phyloP scores from a whole-genome alignment of 2,113 vertebrate genomes.

The Lucifuga dentata region DNA sequence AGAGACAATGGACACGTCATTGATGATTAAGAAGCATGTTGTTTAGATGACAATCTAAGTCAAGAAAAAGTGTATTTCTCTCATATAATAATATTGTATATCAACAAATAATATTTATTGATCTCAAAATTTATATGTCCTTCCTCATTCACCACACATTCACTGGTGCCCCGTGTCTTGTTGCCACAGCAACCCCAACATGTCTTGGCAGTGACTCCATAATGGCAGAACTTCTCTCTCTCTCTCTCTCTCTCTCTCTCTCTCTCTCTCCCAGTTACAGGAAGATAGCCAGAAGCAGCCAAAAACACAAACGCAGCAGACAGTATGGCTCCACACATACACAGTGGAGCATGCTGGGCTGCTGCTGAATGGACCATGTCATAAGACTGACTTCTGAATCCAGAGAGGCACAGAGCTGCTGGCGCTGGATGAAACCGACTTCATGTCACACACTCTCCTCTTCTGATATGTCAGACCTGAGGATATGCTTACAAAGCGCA shows the following conservation, averaged over 20 bases:
- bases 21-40: not conserved
- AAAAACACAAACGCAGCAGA: slow-evolving; percentile 69
- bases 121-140: slow-evolving; percentile 15
- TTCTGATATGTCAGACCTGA: slow-evolving; percentile 43
- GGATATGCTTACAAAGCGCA: slow-evolving; percentile 51
- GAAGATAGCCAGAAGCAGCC: slow-evolving; percentile 54
- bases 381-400: slow-evolving; percentile 59
- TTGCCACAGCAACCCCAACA: slow-evolving; percentile 70
- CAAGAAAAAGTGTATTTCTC: too few species aligned
- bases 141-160: slow-evolving; percentile 45
- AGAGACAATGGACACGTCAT: not conserved
- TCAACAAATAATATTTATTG: too few species aligned
- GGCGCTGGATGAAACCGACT: slow-evolving; percentile 47
- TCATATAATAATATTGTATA: not conserved
- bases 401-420: slow-evolving; percentile 31
- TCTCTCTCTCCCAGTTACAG: slow-evolving; percentile 24
- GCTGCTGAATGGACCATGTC: slow-evolving; percentile 64
- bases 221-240: slow-evolving; percentile 14
- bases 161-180: slow-evolving; percentile 36
- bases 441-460: slow-evolving; percentile 33
- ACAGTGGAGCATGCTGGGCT: slow-evolving; percentile 54
- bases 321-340: slow-evolving; percentile 80
- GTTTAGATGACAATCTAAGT: too few species aligned
- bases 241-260: not conserved
- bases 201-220: slow-evolving; percentile 47